Evolutionary conservation across 2,888 invertebrate species (phyloP).

Genomic region (Eilema caniola): DNA sequence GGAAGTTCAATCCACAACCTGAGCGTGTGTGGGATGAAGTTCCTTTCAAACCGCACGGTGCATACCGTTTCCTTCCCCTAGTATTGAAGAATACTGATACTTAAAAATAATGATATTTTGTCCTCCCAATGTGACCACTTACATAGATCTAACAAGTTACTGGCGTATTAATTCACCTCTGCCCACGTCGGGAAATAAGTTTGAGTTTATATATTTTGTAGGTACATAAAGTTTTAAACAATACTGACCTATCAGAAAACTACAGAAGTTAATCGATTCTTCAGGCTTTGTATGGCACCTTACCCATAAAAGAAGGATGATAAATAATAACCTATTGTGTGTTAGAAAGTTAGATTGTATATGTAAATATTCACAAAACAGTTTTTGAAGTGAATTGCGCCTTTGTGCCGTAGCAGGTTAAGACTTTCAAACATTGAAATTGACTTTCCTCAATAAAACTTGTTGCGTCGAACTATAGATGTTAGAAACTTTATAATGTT

Average conservation of each 20-base stretch:
- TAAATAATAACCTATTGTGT: constrained; percentile 22
- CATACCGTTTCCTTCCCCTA: no score
- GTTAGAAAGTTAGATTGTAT: constrained; percentile 74
- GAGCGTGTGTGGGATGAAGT: no score
- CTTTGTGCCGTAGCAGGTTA: constrained; percentile 39
- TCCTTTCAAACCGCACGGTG: no score
- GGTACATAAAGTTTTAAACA: not conserved
- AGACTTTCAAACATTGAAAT: constrained; percentile 61
- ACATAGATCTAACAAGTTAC: no score
- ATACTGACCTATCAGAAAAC: not conserved
- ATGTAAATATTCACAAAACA: constrained; percentile 72
- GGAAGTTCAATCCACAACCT: no score
- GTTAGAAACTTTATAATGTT: constrained; percentile 21
- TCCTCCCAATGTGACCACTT: no score
- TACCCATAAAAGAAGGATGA: not conserved
- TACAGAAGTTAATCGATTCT: not conserved
- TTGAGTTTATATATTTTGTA: no score
- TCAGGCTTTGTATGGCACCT: not conserved
- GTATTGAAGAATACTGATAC: not conserved
- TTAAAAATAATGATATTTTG: not conserved
- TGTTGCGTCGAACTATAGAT: constrained; percentile 28
- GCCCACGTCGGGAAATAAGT: no score
- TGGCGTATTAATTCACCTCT: no score
- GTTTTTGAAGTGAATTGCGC: constrained; percentile 59
- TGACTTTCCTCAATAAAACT: constrained; percentile 50